phyloP scores from a whole-genome alignment of 2,888 invertebrate genomes.

The Harmothoe impar region DNA sequence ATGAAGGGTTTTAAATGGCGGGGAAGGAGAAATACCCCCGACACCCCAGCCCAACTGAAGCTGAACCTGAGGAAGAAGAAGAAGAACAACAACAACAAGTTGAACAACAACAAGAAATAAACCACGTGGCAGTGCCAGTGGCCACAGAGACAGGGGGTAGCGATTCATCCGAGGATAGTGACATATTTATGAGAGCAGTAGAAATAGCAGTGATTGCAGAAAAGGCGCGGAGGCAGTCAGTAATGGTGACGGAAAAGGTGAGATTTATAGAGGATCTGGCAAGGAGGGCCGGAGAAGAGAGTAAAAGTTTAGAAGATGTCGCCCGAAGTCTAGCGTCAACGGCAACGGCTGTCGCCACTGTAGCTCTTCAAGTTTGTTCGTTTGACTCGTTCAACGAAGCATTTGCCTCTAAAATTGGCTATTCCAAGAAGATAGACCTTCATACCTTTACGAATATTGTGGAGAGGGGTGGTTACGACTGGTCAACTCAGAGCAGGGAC shows the following conservation, averaged over 20 bases:
- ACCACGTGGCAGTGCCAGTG: too few relatives aligned
- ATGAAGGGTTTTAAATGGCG: too few relatives aligned
- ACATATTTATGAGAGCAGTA: neutral
- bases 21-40: too few relatives aligned
- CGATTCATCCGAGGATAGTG: neutral
- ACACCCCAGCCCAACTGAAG: too few relatives aligned
- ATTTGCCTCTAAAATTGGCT: slow-evolving; percentile 6
- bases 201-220: neutral
- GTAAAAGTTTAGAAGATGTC: neutral
- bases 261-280: neutral
- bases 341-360: neutral
- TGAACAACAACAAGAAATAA: too few relatives aligned
- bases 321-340: neutral
- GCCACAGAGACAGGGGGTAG: too few relatives aligned
- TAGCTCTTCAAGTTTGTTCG: slow-evolving; percentile 9
- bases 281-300: neutral
- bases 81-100: too few relatives aligned
- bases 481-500: too few relatives aligned
- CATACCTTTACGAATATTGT: neutral
- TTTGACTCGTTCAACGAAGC: neutral
- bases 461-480: neutral
- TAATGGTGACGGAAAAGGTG: neutral
- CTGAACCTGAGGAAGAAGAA: too few relatives aligned
- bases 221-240: neutral
- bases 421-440: neutral